Conservation (phyloP, 2,113 vertebrate genomes). For the Solenodon paradoxus region DNA sequence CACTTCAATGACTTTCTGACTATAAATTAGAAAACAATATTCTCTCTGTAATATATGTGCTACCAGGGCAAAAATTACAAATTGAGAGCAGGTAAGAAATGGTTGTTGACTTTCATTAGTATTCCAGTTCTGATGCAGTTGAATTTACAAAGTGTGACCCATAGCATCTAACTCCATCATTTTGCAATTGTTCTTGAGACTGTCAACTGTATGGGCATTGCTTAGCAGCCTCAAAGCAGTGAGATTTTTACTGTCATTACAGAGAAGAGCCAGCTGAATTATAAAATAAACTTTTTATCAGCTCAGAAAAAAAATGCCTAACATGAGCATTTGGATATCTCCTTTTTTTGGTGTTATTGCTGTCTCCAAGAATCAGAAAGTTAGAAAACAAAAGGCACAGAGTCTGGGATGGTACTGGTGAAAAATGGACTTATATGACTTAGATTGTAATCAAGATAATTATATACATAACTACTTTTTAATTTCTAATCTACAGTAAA, state of each 20-base stretch:
- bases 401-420: background rate
- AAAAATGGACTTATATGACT: background rate
- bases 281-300: background rate
- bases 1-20: background rate
- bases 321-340: background rate
- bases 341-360: background rate
- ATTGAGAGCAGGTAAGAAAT: constrained; percentile 11
- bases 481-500: background rate
- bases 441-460: background rate
- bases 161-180: background rate
- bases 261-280: constrained; percentile 39
- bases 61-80: background rate
- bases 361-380: background rate
- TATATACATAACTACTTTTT: background rate
- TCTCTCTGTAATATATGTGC: background rate
- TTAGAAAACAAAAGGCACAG: background rate
- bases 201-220: background rate
- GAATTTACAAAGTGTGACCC: constrained; percentile 30
- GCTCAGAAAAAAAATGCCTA: background rate
- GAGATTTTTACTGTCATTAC: background rate
- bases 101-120: constrained; percentile 38
- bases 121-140: background rate
- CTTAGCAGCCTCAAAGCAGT: background rate
- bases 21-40: constrained; percentile 47
- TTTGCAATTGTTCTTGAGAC: constrained; percentile 6